A percentile compares a stretch with the other conserved stretches of the same genome.
These are phyloP conservation scores for Cetonia aurata DNA, from an alignment of 2,888 invertebrate genomes.

Conservation along the genomic window DNA sequence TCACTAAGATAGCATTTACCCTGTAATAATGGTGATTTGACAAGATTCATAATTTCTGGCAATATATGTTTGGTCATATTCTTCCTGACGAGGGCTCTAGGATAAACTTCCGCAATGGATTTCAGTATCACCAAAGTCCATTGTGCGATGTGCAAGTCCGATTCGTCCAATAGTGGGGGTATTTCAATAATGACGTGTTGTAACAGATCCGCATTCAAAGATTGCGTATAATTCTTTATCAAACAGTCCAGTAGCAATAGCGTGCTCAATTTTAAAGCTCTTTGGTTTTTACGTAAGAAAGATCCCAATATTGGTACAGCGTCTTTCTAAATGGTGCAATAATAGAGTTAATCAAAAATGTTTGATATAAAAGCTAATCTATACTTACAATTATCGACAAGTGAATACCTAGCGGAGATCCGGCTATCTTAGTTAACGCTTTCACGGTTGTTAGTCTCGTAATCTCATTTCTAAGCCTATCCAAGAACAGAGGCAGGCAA, in stretches of 20 bases:
- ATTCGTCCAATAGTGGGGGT: slow-evolving; percentile 91
- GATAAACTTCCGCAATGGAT: slow-evolving; percentile 83
- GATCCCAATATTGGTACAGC: slow-evolving; percentile 93
- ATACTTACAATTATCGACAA: slow-evolving; percentile 81
- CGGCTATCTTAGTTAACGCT: slow-evolving; percentile 93
- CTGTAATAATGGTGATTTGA: slow-evolving; percentile 92
- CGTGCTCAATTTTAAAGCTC: slow-evolving; percentile 92
- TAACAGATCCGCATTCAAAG: slow-evolving; percentile 76
- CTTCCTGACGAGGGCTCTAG: slow-evolving; percentile 75
- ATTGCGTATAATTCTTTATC: slow-evolving; percentile 85
- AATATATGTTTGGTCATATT: slow-evolving; percentile 81
- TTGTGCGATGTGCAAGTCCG: slow-evolving; percentile 97
- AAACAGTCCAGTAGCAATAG: slow-evolving; percentile 90
- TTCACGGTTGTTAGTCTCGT: slow-evolving; percentile 97
- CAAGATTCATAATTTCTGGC: slow-evolving; percentile 86
- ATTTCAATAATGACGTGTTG: slow-evolving; percentile 86
- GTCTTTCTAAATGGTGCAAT: slow-evolving; percentile 74
- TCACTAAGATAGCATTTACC: slow-evolving; percentile 67
- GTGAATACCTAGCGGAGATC: slow-evolving; percentile 88
- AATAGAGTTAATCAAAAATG: slow-evolving; percentile 37
- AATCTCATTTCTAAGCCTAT: slow-evolving; percentile 96
- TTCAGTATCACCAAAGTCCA: slow-evolving; percentile 86
- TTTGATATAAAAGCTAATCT: slow-evolving; percentile 34
- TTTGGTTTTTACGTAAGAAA: slow-evolving; percentile 96
- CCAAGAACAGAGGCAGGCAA: slow-evolving; percentile 95